Conservation (phyloP, 2,888 invertebrate species). For the Melieria picta region DNA sequence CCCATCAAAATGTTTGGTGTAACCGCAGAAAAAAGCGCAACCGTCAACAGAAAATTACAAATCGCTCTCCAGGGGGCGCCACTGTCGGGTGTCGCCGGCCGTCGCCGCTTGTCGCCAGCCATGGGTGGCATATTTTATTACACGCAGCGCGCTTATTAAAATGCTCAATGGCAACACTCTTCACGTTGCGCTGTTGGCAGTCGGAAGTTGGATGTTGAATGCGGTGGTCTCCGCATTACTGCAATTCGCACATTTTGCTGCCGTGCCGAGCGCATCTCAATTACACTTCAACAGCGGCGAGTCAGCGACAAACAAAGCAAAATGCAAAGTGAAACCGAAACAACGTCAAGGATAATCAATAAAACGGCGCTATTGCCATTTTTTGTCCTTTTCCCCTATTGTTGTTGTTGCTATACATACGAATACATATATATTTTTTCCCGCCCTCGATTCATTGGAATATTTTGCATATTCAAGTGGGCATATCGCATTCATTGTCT, state of each 20-base stretch:
- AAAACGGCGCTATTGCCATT: constrained; percentile 8
- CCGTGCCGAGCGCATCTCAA: neutral
- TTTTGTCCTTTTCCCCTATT: neutral
- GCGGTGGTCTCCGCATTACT: no score
- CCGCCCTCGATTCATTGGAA: constrained; percentile 28
- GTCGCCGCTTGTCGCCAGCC: constrained; percentile 6
- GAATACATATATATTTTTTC: neutral
- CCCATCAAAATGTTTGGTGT: neutral
- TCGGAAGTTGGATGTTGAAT: no score
- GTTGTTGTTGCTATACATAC: constrained; percentile 1
- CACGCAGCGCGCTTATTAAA: constrained; percentile 33
- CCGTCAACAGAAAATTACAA: constrained; percentile 56
- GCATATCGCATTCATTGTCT: constrained; percentile 33
- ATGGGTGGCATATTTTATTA: constrained; percentile 39
- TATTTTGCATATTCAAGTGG: constrained; percentile 34
- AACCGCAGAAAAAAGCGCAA: constrained; percentile 54
- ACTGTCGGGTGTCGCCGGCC: neutral
- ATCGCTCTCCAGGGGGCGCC: constrained; percentile 58
- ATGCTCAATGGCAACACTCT: constrained; percentile 24
- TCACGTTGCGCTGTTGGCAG: neutral
- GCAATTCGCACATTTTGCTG: neutral
- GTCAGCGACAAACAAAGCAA: constrained; percentile 1
- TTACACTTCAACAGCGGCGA: constrained; percentile 16
- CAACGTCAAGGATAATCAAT: constrained; percentile 33
- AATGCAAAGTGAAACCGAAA: constrained; percentile 19